phyloP scores from a whole-genome alignment of 53 echinoderm and acorn worm species.

The Apostichopus leukothele region DNA sequence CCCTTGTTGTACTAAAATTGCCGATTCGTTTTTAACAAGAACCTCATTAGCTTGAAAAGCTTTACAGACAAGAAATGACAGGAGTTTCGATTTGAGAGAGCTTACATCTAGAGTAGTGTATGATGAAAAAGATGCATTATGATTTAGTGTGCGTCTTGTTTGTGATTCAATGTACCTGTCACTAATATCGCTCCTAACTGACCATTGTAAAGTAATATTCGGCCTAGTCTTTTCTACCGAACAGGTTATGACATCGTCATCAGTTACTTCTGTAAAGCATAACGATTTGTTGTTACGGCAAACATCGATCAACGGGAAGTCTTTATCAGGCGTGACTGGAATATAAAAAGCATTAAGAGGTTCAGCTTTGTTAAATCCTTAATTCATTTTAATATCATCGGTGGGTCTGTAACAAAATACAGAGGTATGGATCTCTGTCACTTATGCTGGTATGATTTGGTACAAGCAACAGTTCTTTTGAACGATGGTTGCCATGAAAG shows the following conservation, averaged over 20 bases:
- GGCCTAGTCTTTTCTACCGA: not conserved
- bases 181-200: not conserved
- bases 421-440: not conserved
- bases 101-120: not conserved
- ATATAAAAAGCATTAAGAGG: not conserved
- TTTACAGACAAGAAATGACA: not conserved
- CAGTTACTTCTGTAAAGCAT: not conserved
- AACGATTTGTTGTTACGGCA: not conserved
- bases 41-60: not conserved
- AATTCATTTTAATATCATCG: not conserved
- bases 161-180: not conserved
- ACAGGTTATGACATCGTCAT: not conserved
- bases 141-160: not conserved
- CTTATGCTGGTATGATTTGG: not conserved
- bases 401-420: not conserved
- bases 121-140: not conserved
- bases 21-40: not conserved
- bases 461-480: not conserved
- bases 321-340: not conserved
- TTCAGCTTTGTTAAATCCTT: not conserved
- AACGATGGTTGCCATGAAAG: not conserved
- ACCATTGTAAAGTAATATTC: not conserved
- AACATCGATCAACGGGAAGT: not conserved
- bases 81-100: not conserved
- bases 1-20: not conserved